phyloP scores from a whole-genome alignment of 23 tunicate species.

The Botrylloides violaceus region DNA sequence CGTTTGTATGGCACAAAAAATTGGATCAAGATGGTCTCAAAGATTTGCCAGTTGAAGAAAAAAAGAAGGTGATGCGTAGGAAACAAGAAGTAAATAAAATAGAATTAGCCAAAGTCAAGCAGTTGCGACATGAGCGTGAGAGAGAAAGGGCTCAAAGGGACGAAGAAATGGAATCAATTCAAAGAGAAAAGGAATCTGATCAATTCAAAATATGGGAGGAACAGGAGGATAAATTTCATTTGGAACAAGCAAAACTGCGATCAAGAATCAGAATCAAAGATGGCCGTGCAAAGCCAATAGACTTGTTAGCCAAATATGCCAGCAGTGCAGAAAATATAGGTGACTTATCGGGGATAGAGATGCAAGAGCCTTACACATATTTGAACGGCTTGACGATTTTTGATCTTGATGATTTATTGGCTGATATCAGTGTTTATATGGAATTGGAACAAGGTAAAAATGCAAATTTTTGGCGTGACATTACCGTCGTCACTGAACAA shows the following conservation, averaged over 20 bases:
- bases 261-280: constrained; percentile 94
- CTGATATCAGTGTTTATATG: constrained; percentile 89
- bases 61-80: constrained; percentile 58
- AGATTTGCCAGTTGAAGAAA: constrained; percentile 57
- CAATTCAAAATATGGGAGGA: constrained; percentile 95
- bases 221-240: constrained; percentile 95
- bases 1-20: constrained; percentile 99
- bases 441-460: constrained; percentile 92
- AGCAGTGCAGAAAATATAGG: constrained; percentile 83
- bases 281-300: constrained; percentile 96
- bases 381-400: constrained; percentile 75
- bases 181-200: constrained; percentile 84
- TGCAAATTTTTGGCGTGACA: constrained; percentile 86
- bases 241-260: constrained; percentile 93
- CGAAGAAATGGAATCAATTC: constrained; percentile 77
- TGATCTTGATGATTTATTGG: constrained; percentile 86
- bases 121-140: constrained; percentile 78
- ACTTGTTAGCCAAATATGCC: constrained; percentile 84
- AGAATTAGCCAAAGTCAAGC: constrained; percentile 92
- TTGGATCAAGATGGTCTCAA: constrained; percentile 78
- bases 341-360: constrained; percentile 84
- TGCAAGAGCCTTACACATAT: constrained; percentile 98
- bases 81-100: constrained; percentile 74
- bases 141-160: constrained; percentile 81
- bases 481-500: constrained; percentile 80